Base-by-base conservation (phyloP, 2,113 vertebrate genomes). In the Phainopepla nitens region DNA sequence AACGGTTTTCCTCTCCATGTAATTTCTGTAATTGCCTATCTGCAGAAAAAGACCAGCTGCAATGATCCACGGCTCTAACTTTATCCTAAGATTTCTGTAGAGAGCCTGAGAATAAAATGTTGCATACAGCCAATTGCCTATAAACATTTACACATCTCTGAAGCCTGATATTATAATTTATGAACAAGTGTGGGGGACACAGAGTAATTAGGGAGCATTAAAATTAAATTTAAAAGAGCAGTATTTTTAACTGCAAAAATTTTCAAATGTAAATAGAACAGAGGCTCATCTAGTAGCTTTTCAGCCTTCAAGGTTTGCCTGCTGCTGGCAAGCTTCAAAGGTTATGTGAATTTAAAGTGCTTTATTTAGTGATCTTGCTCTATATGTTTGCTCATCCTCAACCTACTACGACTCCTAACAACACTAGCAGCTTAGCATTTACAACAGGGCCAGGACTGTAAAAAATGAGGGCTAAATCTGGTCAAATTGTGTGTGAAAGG, bases 281-380 rank as follows among this genome's bases (percentile, higher is more conserved):
- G 71, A 77, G 86, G 58, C 57, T 87, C 24, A 71, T 78, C 65
- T 58, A 87, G 60, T 11, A 29, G 47, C 65, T 89, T 75, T 87
- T 68, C 77, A 92, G 64, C 49, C 84, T 93, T 82, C 45, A 50
- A 54, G 72, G 70, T 62, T 58, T 82, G 65, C 45, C 54, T 84
- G 58, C 66, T 94, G 65, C 65, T 93, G 5, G 58, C 88, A 90
- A 84, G 65, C 61, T 94, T 96, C 93, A 93, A 82, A 93, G 86
- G 50, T 82, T 87, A 50, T 15, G 29, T 50, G 75, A 96, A 93
- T 65, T 76, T 85, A 23, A 91, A 87, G 87, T 79, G 82, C 70
- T 93, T 77, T 94, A 92, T 92, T 94, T 83, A 93, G 75, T 61
- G 51, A 88, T 61, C 41, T 82, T 39, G 50, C 65, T 70, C 20